Conservation (phyloP, 2,888 invertebrate genomes). For the Eupithecia dodoneata region DNA sequence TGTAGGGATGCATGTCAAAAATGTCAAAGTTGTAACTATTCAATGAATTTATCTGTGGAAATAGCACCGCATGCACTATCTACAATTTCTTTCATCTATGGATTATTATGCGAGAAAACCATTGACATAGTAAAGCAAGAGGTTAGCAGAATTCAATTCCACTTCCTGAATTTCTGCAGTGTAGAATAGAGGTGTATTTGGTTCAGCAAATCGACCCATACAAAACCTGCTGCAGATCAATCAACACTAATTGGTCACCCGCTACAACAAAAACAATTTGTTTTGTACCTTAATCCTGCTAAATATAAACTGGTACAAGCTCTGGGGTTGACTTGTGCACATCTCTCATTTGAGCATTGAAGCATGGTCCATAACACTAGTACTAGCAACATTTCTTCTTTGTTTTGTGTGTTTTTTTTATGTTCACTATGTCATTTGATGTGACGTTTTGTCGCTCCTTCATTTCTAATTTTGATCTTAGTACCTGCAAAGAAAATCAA, state of each 20-base stretch:
- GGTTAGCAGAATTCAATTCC: not conserved
- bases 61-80: too few relatives aligned
- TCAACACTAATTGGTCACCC: conserved; percentile 25
- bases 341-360: conserved; percentile 75
- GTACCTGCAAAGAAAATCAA: conserved; percentile 85
- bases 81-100: too few relatives aligned
- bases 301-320: conserved; percentile 50
- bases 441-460: conserved; percentile 88
- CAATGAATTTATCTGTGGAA: too few relatives aligned
- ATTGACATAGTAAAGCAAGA: too few relatives aligned
- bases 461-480: conserved; percentile 92
- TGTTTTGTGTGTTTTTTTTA: conserved; percentile 86
- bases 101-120: too few relatives aligned
- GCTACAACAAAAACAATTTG: conserved; percentile 31
- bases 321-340: conserved; percentile 71
- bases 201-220: not conserved
- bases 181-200: not conserved
- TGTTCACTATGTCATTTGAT: conserved; percentile 89
- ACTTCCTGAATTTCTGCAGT: not conserved
- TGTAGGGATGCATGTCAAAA: too few relatives aligned
- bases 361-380: conserved; percentile 74
- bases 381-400: conserved; percentile 86
- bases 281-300: conserved; percentile 36
- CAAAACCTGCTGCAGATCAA: conserved; percentile 15
- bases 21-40: too few relatives aligned